Evolutionary conservation across 92 coral and sea anemone genomes (phyloP).

Genomic region (Porites rus): DNA sequence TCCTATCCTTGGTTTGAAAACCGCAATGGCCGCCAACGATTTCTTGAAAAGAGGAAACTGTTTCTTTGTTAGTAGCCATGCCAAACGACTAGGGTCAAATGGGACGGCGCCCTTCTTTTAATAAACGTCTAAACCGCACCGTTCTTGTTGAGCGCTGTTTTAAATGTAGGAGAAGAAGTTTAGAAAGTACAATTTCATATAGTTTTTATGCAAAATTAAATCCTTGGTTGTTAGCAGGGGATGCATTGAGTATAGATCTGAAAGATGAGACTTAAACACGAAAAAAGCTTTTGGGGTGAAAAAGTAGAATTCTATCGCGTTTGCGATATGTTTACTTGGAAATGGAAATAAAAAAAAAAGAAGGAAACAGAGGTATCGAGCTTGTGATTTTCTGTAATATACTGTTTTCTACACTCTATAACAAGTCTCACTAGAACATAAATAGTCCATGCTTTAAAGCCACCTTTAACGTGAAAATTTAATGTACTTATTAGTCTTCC

Average conservation of each 20-base stretch:
- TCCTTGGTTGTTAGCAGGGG: constrained; percentile 42
- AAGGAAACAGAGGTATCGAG: constrained; percentile 30
- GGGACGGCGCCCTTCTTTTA: constrained; percentile 45
- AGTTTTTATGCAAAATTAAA: neutral
- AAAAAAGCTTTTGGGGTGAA: neutral
- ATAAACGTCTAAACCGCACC: constrained; percentile 30
- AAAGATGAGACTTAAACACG: constrained; percentile 27
- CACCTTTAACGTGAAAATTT: constrained; percentile 8
- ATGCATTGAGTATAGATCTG: constrained; percentile 37
- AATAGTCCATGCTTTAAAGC: constrained; percentile 17
- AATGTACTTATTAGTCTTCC: neutral
- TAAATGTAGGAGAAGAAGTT: constrained; percentile 2
- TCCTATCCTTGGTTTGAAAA: constrained; percentile 46
- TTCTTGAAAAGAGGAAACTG: too few relatives aligned
- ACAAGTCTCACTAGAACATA: constrained; percentile 43
- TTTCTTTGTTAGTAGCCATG: constrained; percentile 33
- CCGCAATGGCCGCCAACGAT: constrained; percentile 48
- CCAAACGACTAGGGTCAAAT: constrained; percentile 40
- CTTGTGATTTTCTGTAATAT: constrained; percentile 36
- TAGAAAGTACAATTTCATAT: constrained; percentile 31
- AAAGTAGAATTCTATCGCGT: constrained; percentile 24
- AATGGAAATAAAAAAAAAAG: constrained; percentile 28
- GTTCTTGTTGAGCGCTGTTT: constrained; percentile 19
- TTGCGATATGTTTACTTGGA: constrained; percentile 48
- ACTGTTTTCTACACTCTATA: constrained; percentile 19